Percentiles rank a stretch among this genome's conserved stretches.
phyloP scores from a whole-genome alignment of 2,113 vertebrate species.

The Loxodonta africana region DNA sequence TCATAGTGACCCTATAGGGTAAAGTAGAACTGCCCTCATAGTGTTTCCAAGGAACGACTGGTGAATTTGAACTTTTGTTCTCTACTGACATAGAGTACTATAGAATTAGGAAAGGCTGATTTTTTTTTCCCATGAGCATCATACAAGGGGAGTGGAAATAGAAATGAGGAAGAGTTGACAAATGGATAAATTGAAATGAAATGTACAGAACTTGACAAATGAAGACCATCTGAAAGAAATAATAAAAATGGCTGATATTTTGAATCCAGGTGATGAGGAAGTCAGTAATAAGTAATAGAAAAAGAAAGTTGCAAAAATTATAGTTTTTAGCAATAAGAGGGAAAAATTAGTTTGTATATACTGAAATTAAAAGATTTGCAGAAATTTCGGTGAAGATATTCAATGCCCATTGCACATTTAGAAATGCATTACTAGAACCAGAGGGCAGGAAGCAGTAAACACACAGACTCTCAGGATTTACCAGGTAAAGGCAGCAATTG shows the following conservation, averaged over 20 bases:
- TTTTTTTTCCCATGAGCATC: neutral
- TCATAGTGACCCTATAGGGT: too few relatives aligned
- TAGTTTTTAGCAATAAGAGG: neutral
- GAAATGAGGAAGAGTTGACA: neutral
- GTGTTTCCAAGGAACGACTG: too few relatives aligned
- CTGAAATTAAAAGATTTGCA: neutral
- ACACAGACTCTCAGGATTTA: neutral
- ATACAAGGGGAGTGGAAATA: neutral
- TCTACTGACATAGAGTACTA: neutral
- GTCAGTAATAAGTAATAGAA: neutral
- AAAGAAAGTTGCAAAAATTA: neutral
- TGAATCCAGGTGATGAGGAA: neutral
- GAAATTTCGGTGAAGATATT: neutral
- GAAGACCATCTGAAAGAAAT: neutral
- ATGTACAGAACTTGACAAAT: neutral
- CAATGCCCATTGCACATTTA: neutral
- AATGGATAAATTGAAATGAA: neutral
- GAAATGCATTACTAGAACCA: neutral
- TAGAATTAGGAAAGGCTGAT: neutral
- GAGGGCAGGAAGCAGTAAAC: fast-evolving
- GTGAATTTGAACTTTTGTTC: neutral
- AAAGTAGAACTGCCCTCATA: too few relatives aligned
- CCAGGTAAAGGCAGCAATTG: neutral
- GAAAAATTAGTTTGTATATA: neutral
- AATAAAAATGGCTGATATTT: neutral